A percentile compares a stretch with the other conserved stretches of the same genome.
phyloP scores from a whole-genome alignment of 2,888 invertebrate species.

The Mechanitis mazaeus region DNA sequence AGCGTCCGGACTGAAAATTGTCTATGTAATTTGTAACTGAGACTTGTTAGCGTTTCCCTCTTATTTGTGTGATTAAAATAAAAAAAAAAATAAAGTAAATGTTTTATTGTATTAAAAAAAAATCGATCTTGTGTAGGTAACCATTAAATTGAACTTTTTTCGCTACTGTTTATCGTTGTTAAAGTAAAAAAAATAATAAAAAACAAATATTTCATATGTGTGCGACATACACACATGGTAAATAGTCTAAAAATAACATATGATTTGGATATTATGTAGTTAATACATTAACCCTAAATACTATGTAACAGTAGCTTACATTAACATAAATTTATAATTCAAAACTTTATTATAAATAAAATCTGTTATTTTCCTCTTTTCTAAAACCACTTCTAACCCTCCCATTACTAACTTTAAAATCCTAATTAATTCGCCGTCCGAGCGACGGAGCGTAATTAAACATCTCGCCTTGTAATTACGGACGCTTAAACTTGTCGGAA shows the following conservation, averaged over 20 bases:
- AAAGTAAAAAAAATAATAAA: no score
- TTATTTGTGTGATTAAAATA: slow-evolving; percentile 56
- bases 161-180: no score
- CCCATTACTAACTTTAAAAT: slow-evolving; percentile 37
- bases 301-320: not conserved
- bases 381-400: slow-evolving; percentile 38
- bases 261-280: no score
- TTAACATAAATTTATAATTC: not conserved
- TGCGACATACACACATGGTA: no score
- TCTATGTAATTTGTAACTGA: slow-evolving; percentile 75
- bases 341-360: slow-evolving; percentile 12
- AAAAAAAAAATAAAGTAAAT: no score
- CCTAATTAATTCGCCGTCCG: slow-evolving; percentile 70
- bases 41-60: slow-evolving; percentile 66
- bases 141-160: no score
- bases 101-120: no score
- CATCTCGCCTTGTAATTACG: slow-evolving; percentile 74
- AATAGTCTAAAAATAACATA: no score
- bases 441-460: slow-evolving; percentile 67
- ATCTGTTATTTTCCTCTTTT: slow-evolving; percentile 12
- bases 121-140: no score
- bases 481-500: slow-evolving; percentile 49
- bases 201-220: no score
- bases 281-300: no score
- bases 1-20: slow-evolving; percentile 57